Base-by-base conservation (phyloP, 1,140 invertebrate species). In the Trichonephila clavata region DNA sequence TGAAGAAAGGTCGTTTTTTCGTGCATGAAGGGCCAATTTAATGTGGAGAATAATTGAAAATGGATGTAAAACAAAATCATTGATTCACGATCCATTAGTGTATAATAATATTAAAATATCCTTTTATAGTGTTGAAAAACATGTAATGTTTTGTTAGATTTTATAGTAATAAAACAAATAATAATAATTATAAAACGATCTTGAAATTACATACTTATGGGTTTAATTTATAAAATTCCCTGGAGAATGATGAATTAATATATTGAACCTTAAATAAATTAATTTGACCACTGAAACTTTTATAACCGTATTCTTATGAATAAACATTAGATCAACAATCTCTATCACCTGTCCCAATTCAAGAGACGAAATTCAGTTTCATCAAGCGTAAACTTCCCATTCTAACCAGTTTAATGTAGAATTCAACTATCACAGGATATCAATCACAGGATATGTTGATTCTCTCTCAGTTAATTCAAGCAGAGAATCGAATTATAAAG, bases 401-500 rank as follows among this genome's bases (percentile, higher is more conserved):
- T 39, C 32, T 39, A 39, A 39, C 32, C 32, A 39, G 1, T 39
- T 39, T 39, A 39, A 24, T 39, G 27, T 14, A 32, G 3, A 77
- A 32, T 18, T 6, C 21, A 81, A 32, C 43, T 39, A 7, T 57
- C 39, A 16, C 21, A 24, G 7, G 21, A 83, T 59, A 83, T 14
- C 39, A 83, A 50, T 57, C 43, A 32, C 6, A 50, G 5, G 8
- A 4, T 39, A 39, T 2, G 20, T 83, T 21, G 20, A 16, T 83
- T 24, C 6, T 7, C 21, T 10, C 39, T 20, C 57, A 83, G 50
- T 83, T 57, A 83, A 20, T 6, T 24, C 10, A 16, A 18, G 20
- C 77, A 8, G 32, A 81, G 18, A 39, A 81, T 81, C 39, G 39
- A 81, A 81, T 81, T 81, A 43, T 50, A 81, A 81, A 81, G 39